Evolutionary conservation across 2,797 vertebrate genomes (phyloP), one percentile per base, ranked within the genome.

Genomic region (Megalops cyprinoides): DNA sequence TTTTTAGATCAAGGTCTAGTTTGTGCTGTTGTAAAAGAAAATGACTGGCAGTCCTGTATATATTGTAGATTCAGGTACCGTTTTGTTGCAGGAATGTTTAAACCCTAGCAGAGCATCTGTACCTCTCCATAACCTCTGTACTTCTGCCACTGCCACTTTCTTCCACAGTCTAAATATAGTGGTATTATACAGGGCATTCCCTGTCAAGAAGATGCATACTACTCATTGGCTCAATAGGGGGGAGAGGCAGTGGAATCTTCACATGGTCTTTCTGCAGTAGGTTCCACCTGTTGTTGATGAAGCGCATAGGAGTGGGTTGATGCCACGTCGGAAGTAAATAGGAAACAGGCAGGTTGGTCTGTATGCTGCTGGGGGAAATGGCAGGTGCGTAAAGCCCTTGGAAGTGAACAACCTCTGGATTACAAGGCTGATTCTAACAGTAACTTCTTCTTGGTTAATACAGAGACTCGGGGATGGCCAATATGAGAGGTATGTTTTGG

Each of bases 201-300:
- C 4, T 18, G 8, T 8, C 31, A 69, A 20, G 23, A 0, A 39
- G 65, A 69, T 69, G 37, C 37, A 42, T 15, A 23, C 34, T n/a
- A 37, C 28, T 76, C 49, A 76, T 76, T 76, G 75, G 34, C 75
- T n/a, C 12, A 15, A 10, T 28, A 5, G 10, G 51, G 28, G 49
- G 75, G 34, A 39, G 75, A 75, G 74, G 34, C 51, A 8, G 75
- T 31, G 49, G 34, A 76, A 25, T 56, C 31, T 10, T 56, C 49
- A 55, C 20, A 12, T 20, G 51, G 75, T 28, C 28, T n/a, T n/a
- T n/a, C 28, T 34, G 46, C 74, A 51, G 28, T 20, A 3, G 18
- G 15, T 55, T 51, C 49, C 74, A 76, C 74, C 74, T 56, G 74
- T 56, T 56, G 28, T 14, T 31, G 74, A 53, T 51, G 48, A 15